These are phyloP conservation scores for Enteromius fasciolatus DNA, from an alignment of 2,797 vertebrate genomes.

Conservation along the genomic window DNA sequence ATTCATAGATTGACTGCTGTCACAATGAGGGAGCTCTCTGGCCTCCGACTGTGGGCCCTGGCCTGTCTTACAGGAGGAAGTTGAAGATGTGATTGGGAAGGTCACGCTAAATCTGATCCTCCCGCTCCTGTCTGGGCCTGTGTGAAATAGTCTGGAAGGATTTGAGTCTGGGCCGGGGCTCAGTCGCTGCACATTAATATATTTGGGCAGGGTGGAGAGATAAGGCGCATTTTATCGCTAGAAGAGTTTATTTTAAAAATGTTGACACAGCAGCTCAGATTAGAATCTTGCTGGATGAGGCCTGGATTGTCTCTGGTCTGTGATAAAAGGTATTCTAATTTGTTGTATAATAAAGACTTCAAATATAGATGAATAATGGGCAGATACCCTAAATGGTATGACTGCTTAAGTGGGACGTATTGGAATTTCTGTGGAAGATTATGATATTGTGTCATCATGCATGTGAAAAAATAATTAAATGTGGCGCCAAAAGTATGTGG, in stretches of 20 bases:
- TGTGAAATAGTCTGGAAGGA: constrained; percentile 37
- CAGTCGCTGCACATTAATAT: constrained; percentile 31
- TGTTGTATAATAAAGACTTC: constrained; percentile 41
- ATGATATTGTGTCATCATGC: background rate
- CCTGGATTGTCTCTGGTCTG: constrained; percentile 40
- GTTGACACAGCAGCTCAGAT: constrained; percentile 55
- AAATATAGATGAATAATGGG: constrained; percentile 36
- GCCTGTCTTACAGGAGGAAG: constrained; percentile 30
- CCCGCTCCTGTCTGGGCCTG: background rate
- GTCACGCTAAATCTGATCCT: constrained; percentile 46
- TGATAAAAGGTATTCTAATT: constrained; percentile 49
- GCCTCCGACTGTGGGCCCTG: background rate
- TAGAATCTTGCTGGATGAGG: constrained; percentile 49
- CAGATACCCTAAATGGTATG: constrained; percentile 1
- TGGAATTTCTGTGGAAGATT: constrained; percentile 1
- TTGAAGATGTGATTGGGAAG: constrained; percentile 46
- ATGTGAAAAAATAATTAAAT: background rate
- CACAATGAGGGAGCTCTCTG: constrained; percentile 19
- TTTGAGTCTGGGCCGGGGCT: constrained; percentile 3
- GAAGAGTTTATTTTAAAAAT: constrained; percentile 53
- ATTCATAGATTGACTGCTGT: constrained; percentile 37
- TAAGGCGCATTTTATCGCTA: constrained; percentile 43
- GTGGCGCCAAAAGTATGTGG: background rate
- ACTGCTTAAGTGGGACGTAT: constrained; percentile 2
- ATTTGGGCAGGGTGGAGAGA: constrained; percentile 39